Conservation (phyloP, 2,113 vertebrate species). For the Hyla sarda region DNA sequence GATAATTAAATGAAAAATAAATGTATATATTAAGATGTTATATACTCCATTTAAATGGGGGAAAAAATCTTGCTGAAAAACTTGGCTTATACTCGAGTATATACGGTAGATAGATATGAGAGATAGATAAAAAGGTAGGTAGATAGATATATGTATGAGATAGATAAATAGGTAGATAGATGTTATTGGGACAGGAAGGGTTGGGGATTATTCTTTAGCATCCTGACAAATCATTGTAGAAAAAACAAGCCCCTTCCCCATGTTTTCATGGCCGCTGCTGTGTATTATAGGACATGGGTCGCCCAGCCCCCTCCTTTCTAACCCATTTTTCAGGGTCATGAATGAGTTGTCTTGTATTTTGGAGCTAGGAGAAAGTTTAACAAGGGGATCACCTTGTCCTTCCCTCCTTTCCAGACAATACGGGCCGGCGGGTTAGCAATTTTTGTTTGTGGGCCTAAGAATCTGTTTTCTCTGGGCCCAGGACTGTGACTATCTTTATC, state of each 20-base stretch:
- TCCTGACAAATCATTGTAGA: slow-evolving; percentile 15
- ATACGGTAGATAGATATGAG: no score
- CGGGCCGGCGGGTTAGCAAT: neutral
- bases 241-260: neutral
- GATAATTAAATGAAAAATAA: no score
- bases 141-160: no score
- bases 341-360: slow-evolving; percentile 8
- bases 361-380: neutral
- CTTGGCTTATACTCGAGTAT: no score
- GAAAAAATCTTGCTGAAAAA: no score
- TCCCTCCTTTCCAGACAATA: slow-evolving; percentile 12
- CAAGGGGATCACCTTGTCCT: neutral
- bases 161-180: no score
- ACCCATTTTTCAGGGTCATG: neutral
- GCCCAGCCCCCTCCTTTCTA: neutral
- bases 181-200: no score
- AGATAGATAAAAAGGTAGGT: no score
- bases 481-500: no score
- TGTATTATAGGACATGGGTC: neutral
- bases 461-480: no score
- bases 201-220: neutral
- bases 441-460: neutral
- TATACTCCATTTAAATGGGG: no score
- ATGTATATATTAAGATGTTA: no score
- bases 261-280: neutral